Evolutionary conservation across 1,140 invertebrate species (phyloP).

Genomic region (Drosophila repleta): DNA sequence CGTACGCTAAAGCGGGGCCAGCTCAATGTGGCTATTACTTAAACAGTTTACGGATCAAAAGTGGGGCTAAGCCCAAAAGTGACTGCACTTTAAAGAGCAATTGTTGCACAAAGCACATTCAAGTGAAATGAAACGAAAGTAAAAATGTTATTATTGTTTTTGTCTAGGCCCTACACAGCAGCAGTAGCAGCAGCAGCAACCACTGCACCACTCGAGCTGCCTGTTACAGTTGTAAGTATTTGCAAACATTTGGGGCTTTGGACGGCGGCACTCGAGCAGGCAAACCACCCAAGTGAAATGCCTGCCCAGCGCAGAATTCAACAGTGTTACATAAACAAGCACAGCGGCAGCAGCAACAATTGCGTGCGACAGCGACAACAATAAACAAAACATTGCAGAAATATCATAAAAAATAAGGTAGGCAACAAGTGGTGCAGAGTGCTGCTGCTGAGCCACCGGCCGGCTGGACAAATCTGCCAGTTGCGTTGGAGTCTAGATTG

Average conservation of each 20-base stretch:
- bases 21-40: conserved; percentile 40
- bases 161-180: conserved; percentile 20
- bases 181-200: conserved; percentile 10
- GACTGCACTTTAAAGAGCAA: conserved; percentile 26
- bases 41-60: conserved; percentile 17
- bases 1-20: conserved; percentile 23
- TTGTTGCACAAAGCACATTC: conserved; percentile 18
- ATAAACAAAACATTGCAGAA: conserved; percentile 76
- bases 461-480: conserved; percentile 22
- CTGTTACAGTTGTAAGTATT: conserved; percentile 54
- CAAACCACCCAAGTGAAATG: conserved; percentile 54
- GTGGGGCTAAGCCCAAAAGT: conserved; percentile 12
- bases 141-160: conserved; percentile 47
- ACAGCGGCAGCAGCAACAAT: conserved; percentile 18
- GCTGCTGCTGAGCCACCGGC: conserved; percentile 5
- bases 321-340: conserved; percentile 55
- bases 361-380: conserved; percentile 64
- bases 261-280: conserved; percentile 49
- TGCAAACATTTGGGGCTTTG: conserved; percentile 74
- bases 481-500: conserved; percentile 28
- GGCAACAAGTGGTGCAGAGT: conserved; percentile 51
- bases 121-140: conserved; percentile 79
- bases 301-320: conserved; percentile 71
- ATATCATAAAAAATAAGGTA: conserved; percentile 45
- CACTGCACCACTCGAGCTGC: conserved; percentile 21